These are phyloP conservation scores for Lochmaea capreae DNA, from an alignment of 2,888 invertebrate species.

Conservation along the genomic window DNA sequence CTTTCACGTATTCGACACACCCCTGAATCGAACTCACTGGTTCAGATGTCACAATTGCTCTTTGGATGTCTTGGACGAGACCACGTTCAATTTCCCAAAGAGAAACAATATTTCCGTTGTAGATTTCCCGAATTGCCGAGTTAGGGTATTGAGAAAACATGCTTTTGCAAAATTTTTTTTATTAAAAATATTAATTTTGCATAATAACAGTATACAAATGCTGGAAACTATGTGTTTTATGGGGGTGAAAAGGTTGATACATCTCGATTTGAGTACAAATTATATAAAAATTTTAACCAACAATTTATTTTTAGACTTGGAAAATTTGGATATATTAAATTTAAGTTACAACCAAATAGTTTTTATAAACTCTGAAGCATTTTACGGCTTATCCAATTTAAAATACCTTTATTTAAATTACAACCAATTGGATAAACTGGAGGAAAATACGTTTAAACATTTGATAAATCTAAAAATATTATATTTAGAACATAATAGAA, in stretches of 20 bases:
- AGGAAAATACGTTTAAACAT: constrained; percentile 59
- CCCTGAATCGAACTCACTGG: constrained; percentile 60
- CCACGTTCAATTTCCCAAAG: constrained; percentile 57
- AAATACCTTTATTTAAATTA: constrained; percentile 63
- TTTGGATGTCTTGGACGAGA: constrained; percentile 56
- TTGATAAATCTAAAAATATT: constrained; percentile 62
- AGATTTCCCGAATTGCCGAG: constrained; percentile 55
- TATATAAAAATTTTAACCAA: constrained; percentile 56
- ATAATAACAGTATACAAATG: constrained; percentile 59
- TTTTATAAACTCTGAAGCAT: constrained; percentile 61
- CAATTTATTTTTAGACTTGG: constrained; percentile 61
- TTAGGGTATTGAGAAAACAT: constrained; percentile 54
- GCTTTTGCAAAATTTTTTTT: constrained; percentile 58
- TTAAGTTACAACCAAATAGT: constrained; percentile 62
- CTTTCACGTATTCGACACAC: constrained; percentile 55
- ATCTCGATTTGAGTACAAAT: constrained; percentile 61
- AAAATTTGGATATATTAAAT: constrained; percentile 61
- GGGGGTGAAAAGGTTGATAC: constrained; percentile 58
- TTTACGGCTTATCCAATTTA: constrained; percentile 60
- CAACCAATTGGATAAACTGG: constrained; percentile 63
- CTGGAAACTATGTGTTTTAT: constrained; percentile 62
- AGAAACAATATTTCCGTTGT: constrained; percentile 59
- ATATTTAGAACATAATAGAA: constrained; percentile 63
- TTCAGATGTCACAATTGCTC: constrained; percentile 60
- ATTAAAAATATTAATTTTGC: constrained; percentile 60